phyloP scores from a whole-genome alignment of 2,113 vertebrate genomes.

The Xenopus borealis region DNA sequence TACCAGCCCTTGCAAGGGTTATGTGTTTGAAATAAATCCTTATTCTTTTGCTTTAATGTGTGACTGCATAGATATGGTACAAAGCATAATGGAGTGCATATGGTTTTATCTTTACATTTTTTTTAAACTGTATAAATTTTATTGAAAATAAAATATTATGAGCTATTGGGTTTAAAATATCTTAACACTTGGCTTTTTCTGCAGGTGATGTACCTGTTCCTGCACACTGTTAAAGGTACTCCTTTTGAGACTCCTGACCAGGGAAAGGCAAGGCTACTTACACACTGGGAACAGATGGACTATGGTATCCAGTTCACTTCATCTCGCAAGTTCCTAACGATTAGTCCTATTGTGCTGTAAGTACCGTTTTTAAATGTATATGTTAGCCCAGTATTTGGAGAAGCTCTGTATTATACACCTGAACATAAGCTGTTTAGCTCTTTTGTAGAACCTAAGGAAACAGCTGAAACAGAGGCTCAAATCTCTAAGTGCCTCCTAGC shows the following conservation, averaged over 20 bases:
- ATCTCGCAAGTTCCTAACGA: slow-evolving; percentile 89
- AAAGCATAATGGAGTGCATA: no score
- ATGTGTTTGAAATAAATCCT: no score
- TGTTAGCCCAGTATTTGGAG: not conserved
- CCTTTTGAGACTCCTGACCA: slow-evolving; percentile 93
- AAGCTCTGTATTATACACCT: not conserved
- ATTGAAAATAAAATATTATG: no score
- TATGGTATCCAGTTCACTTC: slow-evolving; percentile 88
- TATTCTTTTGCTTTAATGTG: no score
- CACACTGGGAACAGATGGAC: slow-evolving; percentile 95
- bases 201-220: slow-evolving; percentile 88
- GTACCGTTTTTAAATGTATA: slow-evolving; percentile 39
- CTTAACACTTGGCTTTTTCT: not conserved
- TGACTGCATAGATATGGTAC: no score
- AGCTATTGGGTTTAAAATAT: no score
- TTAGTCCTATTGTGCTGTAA: slow-evolving; percentile 89
- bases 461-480: no score
- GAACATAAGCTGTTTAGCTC: not conserved
- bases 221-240: slow-evolving; percentile 90
- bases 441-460: no score
- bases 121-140: no score
- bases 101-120: no score
- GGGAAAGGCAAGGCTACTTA: slow-evolving; percentile 85
- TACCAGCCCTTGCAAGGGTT: no score
- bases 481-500: no score